A percentile compares a stretch with the other conserved stretches of the same genome.
Conservation (phyloP, 2,797 vertebrate genomes). For the Champsocephalus gunnari region DNA sequence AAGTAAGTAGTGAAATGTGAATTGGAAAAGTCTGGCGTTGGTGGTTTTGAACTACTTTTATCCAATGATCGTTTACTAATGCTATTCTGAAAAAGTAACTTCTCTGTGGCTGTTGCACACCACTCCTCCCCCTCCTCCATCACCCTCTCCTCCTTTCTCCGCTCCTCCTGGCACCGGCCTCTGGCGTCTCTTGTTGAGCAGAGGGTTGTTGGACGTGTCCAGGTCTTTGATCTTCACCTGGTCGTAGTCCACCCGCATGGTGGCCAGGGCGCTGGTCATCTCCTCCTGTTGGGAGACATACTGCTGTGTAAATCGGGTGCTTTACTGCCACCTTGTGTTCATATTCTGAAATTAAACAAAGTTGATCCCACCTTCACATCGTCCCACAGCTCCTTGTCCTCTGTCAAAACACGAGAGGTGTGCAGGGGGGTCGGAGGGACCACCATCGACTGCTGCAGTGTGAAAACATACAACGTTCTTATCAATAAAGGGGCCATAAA, state of each 20-base stretch:
- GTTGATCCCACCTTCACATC: constrained; percentile 92
- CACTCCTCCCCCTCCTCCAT: constrained; percentile 13
- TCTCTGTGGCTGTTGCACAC: constrained; percentile 46
- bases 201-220: constrained; percentile 95
- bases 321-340: constrained; percentile 62
- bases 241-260: constrained; percentile 98
- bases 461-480: constrained; percentile 21
- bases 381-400: constrained; percentile 97
- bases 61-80: constrained; percentile 35
- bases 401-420: constrained; percentile 93
- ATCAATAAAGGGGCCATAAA: constrained; percentile 1
- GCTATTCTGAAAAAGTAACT: constrained; percentile 47
- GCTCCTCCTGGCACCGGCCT: constrained; percentile 84
- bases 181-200: constrained; percentile 96
- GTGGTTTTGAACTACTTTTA: constrained; percentile 39
- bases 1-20: constrained; percentile 24
- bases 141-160: constrained; percentile 45
- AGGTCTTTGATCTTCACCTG: constrained; percentile 98
- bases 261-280: constrained; percentile 97
- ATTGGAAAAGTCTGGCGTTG: constrained; percentile 26
- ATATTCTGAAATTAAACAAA: background rate
- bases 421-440: constrained; percentile 95
- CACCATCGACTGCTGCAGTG: constrained; percentile 90
- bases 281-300: constrained; percentile 87
- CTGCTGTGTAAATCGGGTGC: constrained; percentile 1